Base-by-base conservation (phyloP, 53 echinoderm and acorn worm genomes). In the Crossaster papposus region DNA sequence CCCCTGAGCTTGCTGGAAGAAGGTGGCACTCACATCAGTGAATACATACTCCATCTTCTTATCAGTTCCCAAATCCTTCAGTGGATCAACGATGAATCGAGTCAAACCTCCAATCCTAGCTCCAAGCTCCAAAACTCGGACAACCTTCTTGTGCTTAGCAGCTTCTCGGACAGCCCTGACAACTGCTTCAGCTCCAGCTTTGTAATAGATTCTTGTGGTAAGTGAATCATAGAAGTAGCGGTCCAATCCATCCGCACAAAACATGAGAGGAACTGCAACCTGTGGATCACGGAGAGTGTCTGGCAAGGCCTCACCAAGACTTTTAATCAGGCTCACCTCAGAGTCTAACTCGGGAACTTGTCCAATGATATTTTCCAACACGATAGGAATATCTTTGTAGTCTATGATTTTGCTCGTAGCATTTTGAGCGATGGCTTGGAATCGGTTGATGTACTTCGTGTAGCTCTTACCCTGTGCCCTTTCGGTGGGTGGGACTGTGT, bases 71-170 rank as follows among this genome's bases (percentile, higher is more conserved):
- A 94, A 70, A n/a, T 94, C 93, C 36, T 94, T 96, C 22, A 97
- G 83, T 84, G 81, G 88, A 78, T 92, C 89, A 38, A 93, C 85
- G 38, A 97, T 91, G 88, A 94, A 95, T 30, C 89, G 89, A 15
- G 97, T 94, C 55, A 97, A 74, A 62, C 97, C 97, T 32, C 97
- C 97, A 88, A 97, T 96, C 31, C 97, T 91, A 63, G 94, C 97
- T 37, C 97, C 97, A 36, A 97, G 89, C 50, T 97, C 97, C 51
- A 97, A 88, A n/a, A 97, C 81, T 79, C 97, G 77, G 26, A 97
- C 95, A 29, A 96, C 95, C 34, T 90, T 72, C 78, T 97, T 97
- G 70, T 89, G 78, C 70, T 92, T 89, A 18, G 94, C 86, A 51
- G 94, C 93, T 38, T 91, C 89, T 72, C 82, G 81, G 17, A 97